Percentiles rank a stretch among this genome's conserved stretches.
phyloP scores from a whole-genome alignment of 2,113 vertebrate species.

The Tychaedon coryphoeus region DNA sequence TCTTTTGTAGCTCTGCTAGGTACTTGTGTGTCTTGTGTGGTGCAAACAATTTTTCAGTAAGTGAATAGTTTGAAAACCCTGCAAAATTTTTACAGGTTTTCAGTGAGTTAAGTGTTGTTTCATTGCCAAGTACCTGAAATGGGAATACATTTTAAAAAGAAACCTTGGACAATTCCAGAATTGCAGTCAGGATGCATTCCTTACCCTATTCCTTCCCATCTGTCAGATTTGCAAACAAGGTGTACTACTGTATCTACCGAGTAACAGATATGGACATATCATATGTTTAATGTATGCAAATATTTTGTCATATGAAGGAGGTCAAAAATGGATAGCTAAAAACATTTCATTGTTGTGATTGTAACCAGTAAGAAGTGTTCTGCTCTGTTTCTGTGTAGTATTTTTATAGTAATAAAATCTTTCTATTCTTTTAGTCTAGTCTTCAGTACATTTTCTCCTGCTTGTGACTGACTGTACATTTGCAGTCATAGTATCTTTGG shows the following conservation, averaged over 20 bases:
- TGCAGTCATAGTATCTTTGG: background rate
- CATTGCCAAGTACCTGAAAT: background rate
- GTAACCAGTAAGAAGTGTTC: background rate
- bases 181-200: background rate
- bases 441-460: background rate
- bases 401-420: background rate
- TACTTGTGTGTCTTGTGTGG: background rate
- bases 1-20: background rate
- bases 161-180: background rate
- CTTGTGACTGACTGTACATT: background rate
- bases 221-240: background rate
- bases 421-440: background rate
- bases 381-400: background rate
- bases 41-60: background rate
- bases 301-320: background rate
- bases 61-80: background rate
- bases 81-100: background rate
- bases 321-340: background rate
- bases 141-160: background rate
- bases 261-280: rapidly evolving
- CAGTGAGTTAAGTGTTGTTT: background rate
- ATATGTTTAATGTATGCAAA: background rate
- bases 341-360: background rate
- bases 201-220: background rate
- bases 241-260: background rate